Percentiles rank a stretch among this genome's conserved stretches.
Conservation (phyloP, 2,113 vertebrate species). For the Theristicus caerulescens region DNA sequence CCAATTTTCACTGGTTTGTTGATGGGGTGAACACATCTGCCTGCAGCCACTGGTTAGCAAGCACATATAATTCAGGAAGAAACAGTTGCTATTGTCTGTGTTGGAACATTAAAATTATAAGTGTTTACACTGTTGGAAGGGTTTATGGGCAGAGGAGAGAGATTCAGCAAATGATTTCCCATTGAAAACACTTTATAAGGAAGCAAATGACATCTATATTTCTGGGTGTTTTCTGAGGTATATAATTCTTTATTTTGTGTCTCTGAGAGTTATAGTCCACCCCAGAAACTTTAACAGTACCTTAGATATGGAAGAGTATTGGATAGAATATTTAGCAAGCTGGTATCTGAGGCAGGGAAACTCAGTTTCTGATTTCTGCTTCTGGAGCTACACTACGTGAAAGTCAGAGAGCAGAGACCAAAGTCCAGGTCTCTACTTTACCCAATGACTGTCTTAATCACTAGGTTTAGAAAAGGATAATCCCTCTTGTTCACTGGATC, state of each 20-base stretch:
- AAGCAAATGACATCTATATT: neutral
- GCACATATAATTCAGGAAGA: slow-evolving; percentile 63
- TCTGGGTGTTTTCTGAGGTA: neutral
- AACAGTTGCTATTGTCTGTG: slow-evolving; percentile 73
- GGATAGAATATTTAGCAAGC: neutral
- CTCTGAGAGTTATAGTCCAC: neutral
- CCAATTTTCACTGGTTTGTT: slow-evolving; percentile 55
- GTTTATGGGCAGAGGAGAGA: slow-evolving; percentile 67
- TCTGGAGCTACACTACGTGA: neutral
- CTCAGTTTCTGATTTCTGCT: neutral
- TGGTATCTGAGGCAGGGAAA: neutral
- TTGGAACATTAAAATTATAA: slow-evolving; percentile 74
- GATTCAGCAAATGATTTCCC: neutral
- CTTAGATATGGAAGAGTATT: neutral
- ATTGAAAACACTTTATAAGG: slow-evolving; percentile 6
- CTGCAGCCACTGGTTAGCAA: slow-evolving; percentile 60
- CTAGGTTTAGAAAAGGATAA: neutral
- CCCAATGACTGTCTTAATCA: neutral
- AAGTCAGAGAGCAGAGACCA: neutral
- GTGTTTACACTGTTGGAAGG: slow-evolving; percentile 34
- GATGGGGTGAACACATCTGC: slow-evolving; percentile 63
- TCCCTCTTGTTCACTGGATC: neutral
- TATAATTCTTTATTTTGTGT: neutral
- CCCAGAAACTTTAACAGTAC: neutral
- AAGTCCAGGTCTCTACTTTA: neutral